Percentiles rank a stretch among this genome's conserved stretches.
Evolutionary conservation across 2,113 vertebrate species (phyloP).

Genomic region (Colistium nudipinnis): DNA sequence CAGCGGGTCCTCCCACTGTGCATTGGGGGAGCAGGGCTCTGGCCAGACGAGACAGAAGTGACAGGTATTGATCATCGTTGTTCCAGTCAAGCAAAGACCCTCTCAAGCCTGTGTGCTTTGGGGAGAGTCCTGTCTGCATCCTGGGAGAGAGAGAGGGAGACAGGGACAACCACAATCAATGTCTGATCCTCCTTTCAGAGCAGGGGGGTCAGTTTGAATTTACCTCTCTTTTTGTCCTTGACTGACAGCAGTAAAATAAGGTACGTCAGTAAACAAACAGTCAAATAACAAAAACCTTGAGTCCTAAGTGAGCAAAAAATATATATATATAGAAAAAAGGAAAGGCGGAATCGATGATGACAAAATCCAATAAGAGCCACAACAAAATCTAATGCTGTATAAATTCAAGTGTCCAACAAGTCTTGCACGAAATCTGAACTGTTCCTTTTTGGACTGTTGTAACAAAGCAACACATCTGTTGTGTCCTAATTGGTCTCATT

Average conservation of each 20-base stretch:
- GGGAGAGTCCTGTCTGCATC: slow-evolving; percentile 66
- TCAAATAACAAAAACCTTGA: slow-evolving; percentile 15
- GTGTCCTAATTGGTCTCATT: slow-evolving; percentile 23
- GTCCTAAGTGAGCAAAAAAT: not conserved
- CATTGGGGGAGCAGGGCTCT: slow-evolving; percentile 38
- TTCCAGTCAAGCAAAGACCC: slow-evolving; percentile 75
- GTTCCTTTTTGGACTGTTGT: slow-evolving; percentile 4
- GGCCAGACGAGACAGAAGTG: slow-evolving; percentile 78
- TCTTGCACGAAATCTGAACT: not conserved
- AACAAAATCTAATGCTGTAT: not conserved
- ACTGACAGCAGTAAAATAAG: slow-evolving; percentile 63
- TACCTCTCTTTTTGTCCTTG: slow-evolving; percentile 50
- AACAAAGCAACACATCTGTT: not conserved
- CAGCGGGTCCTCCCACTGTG: slow-evolving; percentile 27
- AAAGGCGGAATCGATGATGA: not conserved
- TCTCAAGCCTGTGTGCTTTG: slow-evolving; percentile 74
- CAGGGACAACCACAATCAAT: slow-evolving; percentile 68
- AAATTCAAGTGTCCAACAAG: not conserved
- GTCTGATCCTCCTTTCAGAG: slow-evolving; percentile 55
- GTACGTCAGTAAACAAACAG: slow-evolving; percentile 46
- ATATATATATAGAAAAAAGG: not conserved
- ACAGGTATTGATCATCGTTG: slow-evolving; percentile 82
- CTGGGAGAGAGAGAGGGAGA: slow-evolving; percentile 39
- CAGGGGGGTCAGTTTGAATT: slow-evolving; percentile 58
- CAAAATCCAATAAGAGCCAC: not conserved